Evolutionary conservation across 2,888 invertebrate genomes (phyloP), one percentile per base, ranked within the genome.

Genomic region (Morinoia aosen): DNA sequence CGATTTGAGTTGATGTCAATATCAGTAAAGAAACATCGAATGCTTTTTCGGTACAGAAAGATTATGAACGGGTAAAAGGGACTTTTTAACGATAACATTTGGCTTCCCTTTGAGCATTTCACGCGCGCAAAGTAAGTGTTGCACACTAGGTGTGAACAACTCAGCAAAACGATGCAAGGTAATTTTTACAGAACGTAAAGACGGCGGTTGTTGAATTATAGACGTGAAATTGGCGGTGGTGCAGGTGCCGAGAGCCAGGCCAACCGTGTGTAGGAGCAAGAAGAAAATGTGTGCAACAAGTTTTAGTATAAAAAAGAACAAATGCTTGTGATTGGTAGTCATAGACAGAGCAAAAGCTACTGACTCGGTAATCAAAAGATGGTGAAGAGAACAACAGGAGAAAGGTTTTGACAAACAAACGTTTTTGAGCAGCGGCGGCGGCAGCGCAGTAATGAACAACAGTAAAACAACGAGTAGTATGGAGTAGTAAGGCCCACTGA

Each of bases 401-500:
- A 48, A 93, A 93, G 95, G 95, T 95, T 61, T 61, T 76, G 57
- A 95, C 40, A 95, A 94, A 64, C 95, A 95, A 95, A 95, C 95
- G 58, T 19, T 76, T 58, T 58, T 57, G 39, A 57, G 58, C 94
- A 95, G 95, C 95, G n/a, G 95, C 94, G 25, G 94, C 95, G 58
- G 95, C 95, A 48, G 64, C 58, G 64, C 48, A 61, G 95, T 64
- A 95, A 64, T 95, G 39, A 95, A 95, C 91, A 91, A 95, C 88
- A 95, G 91, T 76, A 95, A 95, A 88, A 88, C 95, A 95, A 95
- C 91, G 64, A 95, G 64, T 61, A 95, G 93, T 95, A 95, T 94
- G 94, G 94, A 61, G 93, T 57, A 95, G 61, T 93, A 88, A 94
- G 95, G 94, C 95, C 64, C 94, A 95, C 95, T 95, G 95, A 95